Conservation (phyloP, 2,888 invertebrate genomes). For the Yponomeuta plumbellus region DNA sequence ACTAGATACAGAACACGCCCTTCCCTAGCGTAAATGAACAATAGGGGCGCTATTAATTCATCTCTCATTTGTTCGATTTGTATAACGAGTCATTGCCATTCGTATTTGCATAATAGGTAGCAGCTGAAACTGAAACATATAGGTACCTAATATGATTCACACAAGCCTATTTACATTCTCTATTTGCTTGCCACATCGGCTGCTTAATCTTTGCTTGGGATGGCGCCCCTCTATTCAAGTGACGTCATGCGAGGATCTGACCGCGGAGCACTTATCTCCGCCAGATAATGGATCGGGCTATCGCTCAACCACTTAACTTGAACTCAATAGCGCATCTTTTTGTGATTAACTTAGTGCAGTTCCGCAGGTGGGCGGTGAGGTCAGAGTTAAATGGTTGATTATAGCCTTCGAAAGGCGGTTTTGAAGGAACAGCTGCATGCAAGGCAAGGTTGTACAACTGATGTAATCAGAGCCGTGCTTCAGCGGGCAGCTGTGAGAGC, state of each 20-base stretch:
- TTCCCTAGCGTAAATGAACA: neutral
- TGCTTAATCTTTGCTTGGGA: constrained; percentile 6
- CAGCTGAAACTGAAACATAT: constrained; percentile 37
- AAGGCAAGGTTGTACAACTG: neutral
- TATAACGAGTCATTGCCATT: constrained; percentile 21
- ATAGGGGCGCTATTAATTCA: neutral
- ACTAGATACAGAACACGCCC: neutral
- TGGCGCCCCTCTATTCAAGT: neutral
- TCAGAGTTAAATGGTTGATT: neutral
- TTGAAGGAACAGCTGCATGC: constrained; percentile 17
- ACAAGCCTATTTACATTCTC: constrained; percentile 57
- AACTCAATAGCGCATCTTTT: neutral
- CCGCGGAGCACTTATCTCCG: constrained; percentile 22
- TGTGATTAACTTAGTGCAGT: constrained; percentile 3
- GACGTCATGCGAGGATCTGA: constrained; percentile 7
- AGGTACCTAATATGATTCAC: constrained; percentile 42
- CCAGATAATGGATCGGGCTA: constrained; percentile 45
- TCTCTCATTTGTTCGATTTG: neutral
- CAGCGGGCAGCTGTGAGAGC: neutral
- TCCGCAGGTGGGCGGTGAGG: neutral
- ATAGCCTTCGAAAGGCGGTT: constrained; percentile 7
- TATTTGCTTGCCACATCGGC: constrained; percentile 31
- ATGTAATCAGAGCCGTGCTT: neutral
- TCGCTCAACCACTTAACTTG: constrained; percentile 19
- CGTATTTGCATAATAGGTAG: constrained; percentile 40